Evolutionary conservation across 2,888 invertebrate genomes (phyloP), one percentile per base, ranked within the genome.

Genomic region (Erannis defoliaria): DNA sequence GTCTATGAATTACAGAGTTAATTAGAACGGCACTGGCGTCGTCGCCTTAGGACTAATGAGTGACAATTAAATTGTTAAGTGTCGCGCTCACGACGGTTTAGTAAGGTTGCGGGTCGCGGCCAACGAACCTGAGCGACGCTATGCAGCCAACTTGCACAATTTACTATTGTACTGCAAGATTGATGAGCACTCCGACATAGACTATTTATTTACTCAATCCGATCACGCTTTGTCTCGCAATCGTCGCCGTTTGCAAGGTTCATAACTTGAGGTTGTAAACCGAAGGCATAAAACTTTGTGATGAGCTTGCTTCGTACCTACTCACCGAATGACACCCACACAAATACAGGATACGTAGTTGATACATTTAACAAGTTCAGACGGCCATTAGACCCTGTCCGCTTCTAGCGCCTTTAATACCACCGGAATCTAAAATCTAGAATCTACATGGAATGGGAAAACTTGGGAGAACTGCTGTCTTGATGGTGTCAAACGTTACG

Each of bases 121-220:
- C 89, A 84, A 82, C 86, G 89, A 90, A 85, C 90, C 78, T 82
- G 72, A 68, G 54, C 64, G 55, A 64, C 70, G 70, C 55, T 73
- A 75, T 73, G 76, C 74, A 82, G 84, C 79, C 80, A 85, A 85
- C 84, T 89, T 88, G 82, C 84, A 87, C 86, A 88, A 88, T 86
- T 85, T 85, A 85, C 85, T 86, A 80, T 86, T 82, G 84, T 85
- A 79, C 83, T 84, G 80, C 76, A 86, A 89, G 88, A 89, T 90
- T 90, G 90, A 90, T 88, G 90, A 88, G 85, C 82, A 83, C 83
- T 86, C 78, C 80, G 78, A 84, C 84, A 83, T 80, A 81, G 83
- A 88, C 88, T 88, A 88, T 89, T 89, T 90, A 88, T 89, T 86
- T 89, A 89, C 86, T 85, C 84, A 89, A 90, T 88, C 86, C 85